Conservation (phyloP, 2,113 vertebrate species). For the Ictalurus punctatus region DNA sequence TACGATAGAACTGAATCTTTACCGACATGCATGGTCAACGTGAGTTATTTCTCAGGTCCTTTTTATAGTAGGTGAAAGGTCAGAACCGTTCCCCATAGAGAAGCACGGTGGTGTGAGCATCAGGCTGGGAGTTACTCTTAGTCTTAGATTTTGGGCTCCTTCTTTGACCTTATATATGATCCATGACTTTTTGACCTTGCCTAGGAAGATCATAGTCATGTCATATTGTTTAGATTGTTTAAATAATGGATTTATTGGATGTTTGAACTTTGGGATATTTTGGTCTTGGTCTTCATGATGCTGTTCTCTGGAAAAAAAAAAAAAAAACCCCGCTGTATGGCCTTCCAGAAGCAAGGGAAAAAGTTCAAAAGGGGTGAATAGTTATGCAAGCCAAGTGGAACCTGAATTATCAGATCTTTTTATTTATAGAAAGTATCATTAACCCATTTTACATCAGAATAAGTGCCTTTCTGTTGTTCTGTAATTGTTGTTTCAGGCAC, state of each 20-base stretch:
- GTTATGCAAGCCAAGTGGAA: neutral
- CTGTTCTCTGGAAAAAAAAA: neutral
- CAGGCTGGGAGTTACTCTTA: neutral
- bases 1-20: neutral
- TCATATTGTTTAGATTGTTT: neutral
- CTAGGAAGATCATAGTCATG: neutral
- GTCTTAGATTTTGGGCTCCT: neutral
- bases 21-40: neutral
- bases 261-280: neutral
- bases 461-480: neutral
- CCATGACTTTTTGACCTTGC: neutral
- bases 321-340: neutral
- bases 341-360: neutral
- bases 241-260: neutral
- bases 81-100: neutral
- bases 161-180: neutral
- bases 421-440: neutral
- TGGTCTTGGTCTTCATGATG: neutral
- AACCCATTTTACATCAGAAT: neutral
- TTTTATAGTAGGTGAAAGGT: neutral
- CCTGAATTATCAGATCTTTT: neutral
- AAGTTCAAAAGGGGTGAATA: neutral
- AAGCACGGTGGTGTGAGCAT: slow-evolving; percentile 9
- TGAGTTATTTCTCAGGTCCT: neutral
- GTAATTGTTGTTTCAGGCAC: neutral